Evolutionary conservation across 2,888 invertebrate genomes (phyloP).

Genomic region (Luperina testacea): DNA sequence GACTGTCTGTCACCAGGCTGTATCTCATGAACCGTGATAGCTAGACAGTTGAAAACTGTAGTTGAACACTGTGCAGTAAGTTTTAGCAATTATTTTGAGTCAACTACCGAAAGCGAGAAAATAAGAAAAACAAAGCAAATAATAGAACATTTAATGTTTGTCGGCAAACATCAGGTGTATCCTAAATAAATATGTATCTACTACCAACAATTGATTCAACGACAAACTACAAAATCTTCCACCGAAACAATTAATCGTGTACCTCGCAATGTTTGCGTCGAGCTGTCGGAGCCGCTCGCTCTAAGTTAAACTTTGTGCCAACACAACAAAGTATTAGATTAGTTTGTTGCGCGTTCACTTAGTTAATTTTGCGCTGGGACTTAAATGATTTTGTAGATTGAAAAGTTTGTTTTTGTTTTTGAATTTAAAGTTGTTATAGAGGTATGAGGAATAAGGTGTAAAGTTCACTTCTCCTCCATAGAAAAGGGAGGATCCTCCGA

Average conservation of each 20-base stretch:
- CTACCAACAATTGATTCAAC: neutral
- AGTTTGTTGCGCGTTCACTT: conserved; percentile 18
- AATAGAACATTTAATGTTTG: neutral
- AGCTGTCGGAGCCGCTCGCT: conserved; percentile 4
- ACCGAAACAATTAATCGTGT: neutral
- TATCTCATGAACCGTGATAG: no score
- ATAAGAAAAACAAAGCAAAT: neutral
- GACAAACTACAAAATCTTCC: neutral
- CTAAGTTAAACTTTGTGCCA: conserved; percentile 21
- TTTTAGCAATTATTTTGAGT: neutral
- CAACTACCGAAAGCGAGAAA: neutral
- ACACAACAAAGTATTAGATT: conserved; percentile 10
- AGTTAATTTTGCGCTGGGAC: neutral
- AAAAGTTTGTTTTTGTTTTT: conserved; percentile 2
- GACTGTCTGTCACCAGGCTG: no score
- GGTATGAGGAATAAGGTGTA: neutral
- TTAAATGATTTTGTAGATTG: conserved; percentile 8
- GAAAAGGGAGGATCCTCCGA: neutral
- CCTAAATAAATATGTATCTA: neutral
- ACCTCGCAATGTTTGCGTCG: neutral
- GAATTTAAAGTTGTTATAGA: neutral
- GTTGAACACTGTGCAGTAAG: no score
- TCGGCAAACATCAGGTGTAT: neutral
- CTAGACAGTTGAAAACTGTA: no score
- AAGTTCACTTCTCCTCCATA: neutral